Conservation (phyloP, 2,113 vertebrate species). For the Varanus salvator region DNA sequence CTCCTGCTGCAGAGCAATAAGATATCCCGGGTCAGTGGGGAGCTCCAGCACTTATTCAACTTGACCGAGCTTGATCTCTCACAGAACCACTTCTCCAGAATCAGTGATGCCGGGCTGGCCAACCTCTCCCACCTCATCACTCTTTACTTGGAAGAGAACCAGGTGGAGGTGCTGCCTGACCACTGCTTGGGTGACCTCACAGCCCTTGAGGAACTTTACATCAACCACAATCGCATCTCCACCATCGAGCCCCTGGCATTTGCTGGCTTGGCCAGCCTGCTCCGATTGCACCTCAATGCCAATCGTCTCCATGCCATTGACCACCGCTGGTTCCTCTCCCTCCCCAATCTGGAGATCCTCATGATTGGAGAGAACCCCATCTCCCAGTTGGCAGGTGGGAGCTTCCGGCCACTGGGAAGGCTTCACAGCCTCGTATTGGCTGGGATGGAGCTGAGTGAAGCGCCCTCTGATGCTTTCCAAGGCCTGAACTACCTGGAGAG, state of each 20-base stretch:
- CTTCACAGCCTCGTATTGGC: slow-evolving; percentile 85
- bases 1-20: slow-evolving; percentile 86
- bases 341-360: slow-evolving; percentile 85
- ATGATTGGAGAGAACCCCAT: slow-evolving; percentile 88
- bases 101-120: slow-evolving; percentile 75
- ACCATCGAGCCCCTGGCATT: slow-evolving; percentile 82
- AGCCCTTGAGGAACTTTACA: slow-evolving; percentile 84
- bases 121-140: slow-evolving; percentile 80
- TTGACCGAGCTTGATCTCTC: slow-evolving; percentile 86
- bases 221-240: slow-evolving; percentile 85
- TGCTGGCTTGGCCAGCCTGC: slow-evolving; percentile 75
- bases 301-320: slow-evolving; percentile 81
- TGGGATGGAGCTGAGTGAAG: slow-evolving; percentile 79
- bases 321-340: slow-evolving; percentile 83
- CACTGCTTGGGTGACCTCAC: slow-evolving; percentile 78
- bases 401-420: slow-evolving; percentile 80
- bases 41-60: slow-evolving; percentile 80
- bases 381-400: slow-evolving; percentile 78
- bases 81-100: slow-evolving; percentile 83
- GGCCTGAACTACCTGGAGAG: slow-evolving; percentile 85
- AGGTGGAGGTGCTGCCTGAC: slow-evolving; percentile 80
- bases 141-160: slow-evolving; percentile 86
- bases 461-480: slow-evolving; percentile 78
- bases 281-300: slow-evolving; percentile 84
- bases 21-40: slow-evolving; percentile 76